Evolutionary conservation across 2,888 invertebrate genomes (phyloP).

Genomic region (Orchesellides sinensis): DNA sequence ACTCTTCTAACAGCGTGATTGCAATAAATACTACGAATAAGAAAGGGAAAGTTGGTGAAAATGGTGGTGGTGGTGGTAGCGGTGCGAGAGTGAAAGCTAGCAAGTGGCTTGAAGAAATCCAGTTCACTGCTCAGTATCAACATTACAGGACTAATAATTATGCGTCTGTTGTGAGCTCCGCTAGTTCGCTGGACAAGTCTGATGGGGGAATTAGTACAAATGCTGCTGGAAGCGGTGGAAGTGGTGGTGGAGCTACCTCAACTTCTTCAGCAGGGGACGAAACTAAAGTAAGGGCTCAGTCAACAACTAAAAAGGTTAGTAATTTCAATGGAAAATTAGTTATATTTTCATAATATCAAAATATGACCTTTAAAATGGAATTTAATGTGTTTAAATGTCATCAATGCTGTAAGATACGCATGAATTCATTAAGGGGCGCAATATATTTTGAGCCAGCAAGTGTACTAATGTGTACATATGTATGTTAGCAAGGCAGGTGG

Average conservation of each 20-base stretch:
- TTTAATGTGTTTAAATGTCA: slow-evolving; percentile 20
- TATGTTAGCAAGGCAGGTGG: no score
- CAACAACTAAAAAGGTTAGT: slow-evolving; percentile 5
- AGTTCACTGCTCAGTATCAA: slow-evolving; percentile 74
- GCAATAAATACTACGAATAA: slow-evolving; percentile 29
- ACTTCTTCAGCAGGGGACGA: slow-evolving; percentile 3
- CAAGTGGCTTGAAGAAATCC: slow-evolving; percentile 73
- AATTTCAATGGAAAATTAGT: background rate
- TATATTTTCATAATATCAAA: background rate
- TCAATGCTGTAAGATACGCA: background rate
- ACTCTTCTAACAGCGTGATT: slow-evolving; percentile 24
- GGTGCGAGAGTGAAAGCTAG: slow-evolving; percentile 29
- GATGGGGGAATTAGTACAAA: slow-evolving; percentile 33
- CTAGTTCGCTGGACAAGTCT: slow-evolving; percentile 67
- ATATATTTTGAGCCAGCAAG: no score
- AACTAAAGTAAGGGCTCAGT: background rate
- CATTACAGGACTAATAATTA: slow-evolving; percentile 74
- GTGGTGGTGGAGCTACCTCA: background rate
- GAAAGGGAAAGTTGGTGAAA: background rate
- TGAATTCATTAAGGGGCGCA: no score
- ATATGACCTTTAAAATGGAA: background rate
- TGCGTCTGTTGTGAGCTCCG: slow-evolving; percentile 72
- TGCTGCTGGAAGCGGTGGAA: background rate
- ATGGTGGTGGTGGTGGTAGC: background rate
- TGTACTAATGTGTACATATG: no score